phyloP scores from a whole-genome alignment of 1,140 invertebrate species.

The Danaus plexippus region DNA sequence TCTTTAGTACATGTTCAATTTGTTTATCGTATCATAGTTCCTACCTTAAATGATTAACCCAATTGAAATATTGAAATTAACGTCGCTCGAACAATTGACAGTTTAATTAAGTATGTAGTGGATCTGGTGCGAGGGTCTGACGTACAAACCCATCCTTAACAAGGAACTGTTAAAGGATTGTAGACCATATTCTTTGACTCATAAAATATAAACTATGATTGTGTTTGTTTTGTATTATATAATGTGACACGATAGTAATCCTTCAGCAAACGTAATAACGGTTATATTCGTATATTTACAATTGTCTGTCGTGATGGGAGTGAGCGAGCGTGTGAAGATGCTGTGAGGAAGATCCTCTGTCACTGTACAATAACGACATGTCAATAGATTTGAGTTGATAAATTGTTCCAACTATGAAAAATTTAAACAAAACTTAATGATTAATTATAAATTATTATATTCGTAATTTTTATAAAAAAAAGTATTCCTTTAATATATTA shows the following conservation, averaged over 20 bases:
- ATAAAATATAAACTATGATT: no score
- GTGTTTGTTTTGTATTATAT: no score
- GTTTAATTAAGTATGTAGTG: slow-evolving; percentile 54
- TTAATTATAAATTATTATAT: no score
- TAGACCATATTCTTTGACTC: neutral
- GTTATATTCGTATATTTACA: neutral
- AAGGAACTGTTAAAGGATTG: slow-evolving; percentile 11
- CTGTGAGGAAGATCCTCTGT: slow-evolving; percentile 15
- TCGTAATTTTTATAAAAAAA: no score
- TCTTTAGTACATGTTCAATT: no score
- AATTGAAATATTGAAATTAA: slow-evolving; percentile 22
- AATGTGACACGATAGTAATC: no score
- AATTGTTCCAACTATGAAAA: slow-evolving; percentile 19
- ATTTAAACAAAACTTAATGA: slow-evolving; percentile 3
- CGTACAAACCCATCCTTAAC: slow-evolving; percentile 35
- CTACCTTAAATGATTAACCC: no score
- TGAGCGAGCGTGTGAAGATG: slow-evolving; percentile 11
- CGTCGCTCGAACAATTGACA: slow-evolving; percentile 39
- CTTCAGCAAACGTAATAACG: no score
- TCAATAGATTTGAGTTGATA: slow-evolving; percentile 23
- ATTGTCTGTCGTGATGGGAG: neutral
- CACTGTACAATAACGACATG: slow-evolving; percentile 22
- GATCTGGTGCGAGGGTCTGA: slow-evolving; percentile 43
- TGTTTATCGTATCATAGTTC: no score
- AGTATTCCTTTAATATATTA: no score